Conservation (phyloP, 1,140 invertebrate genomes). For the Aradophagus sp. region DNA sequence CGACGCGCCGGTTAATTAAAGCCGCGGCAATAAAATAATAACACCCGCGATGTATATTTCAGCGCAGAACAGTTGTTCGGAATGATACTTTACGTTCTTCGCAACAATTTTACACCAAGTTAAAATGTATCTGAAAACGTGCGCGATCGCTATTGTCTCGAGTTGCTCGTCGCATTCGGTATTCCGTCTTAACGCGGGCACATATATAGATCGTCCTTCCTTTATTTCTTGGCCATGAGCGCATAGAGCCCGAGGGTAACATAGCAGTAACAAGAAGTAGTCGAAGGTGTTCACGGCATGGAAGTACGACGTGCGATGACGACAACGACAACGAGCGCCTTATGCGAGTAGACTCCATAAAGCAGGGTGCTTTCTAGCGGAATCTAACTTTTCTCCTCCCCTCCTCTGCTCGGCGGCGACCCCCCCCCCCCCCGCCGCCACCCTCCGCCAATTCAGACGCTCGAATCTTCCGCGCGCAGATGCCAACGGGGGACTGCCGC, state of each 20-base stretch:
- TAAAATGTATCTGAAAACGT: slow-evolving; percentile 39
- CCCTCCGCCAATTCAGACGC: slow-evolving; percentile 40
- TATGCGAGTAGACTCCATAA: slow-evolving; percentile 68
- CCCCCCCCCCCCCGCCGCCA: slow-evolving; percentile 2
- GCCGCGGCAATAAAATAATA: neutral
- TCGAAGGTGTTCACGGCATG: slow-evolving; percentile 52
- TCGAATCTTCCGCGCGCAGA: slow-evolving; percentile 59
- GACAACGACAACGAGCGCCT: slow-evolving; percentile 57
- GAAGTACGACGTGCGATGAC: slow-evolving; percentile 49
- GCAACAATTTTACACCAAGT: slow-evolving; percentile 14
- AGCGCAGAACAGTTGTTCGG: neutral
- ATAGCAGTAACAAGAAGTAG: slow-evolving; percentile 50
- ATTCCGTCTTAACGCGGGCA: slow-evolving; percentile 29
- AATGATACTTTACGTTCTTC: slow-evolving; percentile 14
- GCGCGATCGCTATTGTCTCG: slow-evolving; percentile 35
- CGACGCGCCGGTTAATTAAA: no score
- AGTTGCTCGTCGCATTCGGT: slow-evolving; percentile 24
- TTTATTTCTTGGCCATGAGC: slow-evolving; percentile 50
- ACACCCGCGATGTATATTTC: neutral
- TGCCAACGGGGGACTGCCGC: slow-evolving; percentile 54
- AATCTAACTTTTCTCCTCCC: slow-evolving; percentile 53
- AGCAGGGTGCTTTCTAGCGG: slow-evolving; percentile 51
- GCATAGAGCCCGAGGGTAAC: slow-evolving; percentile 41
- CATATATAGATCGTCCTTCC: slow-evolving; percentile 38
- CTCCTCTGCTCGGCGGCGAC: neutral